Evolutionary conservation across 2,113 vertebrate genomes (phyloP).

Genomic region (Gasterosteus nipponicus): DNA sequence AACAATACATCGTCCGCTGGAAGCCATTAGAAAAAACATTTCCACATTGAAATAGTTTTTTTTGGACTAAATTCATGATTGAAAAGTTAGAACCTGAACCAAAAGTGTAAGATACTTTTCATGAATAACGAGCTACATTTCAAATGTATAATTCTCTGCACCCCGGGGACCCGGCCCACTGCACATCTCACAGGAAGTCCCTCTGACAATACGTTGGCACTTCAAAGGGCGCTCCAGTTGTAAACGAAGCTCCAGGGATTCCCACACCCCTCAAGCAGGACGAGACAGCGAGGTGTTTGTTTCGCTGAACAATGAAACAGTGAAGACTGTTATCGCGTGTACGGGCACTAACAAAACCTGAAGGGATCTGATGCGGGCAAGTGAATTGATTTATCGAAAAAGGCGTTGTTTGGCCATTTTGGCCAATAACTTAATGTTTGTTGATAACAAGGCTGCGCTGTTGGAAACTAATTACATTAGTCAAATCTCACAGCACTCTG

Average conservation of each 20-base stretch:
- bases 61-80: background rate
- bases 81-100: background rate
- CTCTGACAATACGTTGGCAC: background rate
- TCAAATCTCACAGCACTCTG: background rate
- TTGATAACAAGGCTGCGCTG: background rate
- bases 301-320: background rate
- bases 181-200: background rate
- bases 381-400: background rate
- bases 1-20: too few relatives aligned
- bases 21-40: too few relatives aligned
- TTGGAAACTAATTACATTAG: background rate
- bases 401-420: background rate
- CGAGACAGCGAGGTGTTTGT: background rate
- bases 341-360: background rate
- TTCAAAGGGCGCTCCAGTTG: background rate
- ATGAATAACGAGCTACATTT: background rate
- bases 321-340: background rate
- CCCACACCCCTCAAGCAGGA: background rate
- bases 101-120: background rate
- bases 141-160: background rate
- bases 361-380: background rate
- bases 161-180: background rate
- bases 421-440: background rate
- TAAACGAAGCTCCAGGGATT: constrained; percentile 2
- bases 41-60: background rate